Evolutionary conservation across 2,797 vertebrate genomes (phyloP).

Genomic region (Galago senegalensis): DNA sequence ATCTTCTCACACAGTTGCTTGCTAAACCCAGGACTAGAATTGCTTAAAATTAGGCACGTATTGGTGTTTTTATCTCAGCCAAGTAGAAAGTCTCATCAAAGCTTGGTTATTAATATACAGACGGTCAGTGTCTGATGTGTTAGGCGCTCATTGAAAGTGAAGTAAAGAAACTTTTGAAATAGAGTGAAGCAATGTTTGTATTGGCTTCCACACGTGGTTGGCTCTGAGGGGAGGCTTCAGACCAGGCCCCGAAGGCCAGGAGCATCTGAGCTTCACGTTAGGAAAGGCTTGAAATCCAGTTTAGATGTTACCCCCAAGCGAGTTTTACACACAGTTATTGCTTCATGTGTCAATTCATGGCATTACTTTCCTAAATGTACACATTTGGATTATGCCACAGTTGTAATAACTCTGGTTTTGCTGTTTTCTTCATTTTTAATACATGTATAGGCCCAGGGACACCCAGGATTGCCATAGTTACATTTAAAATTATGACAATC

Average conservation of each 20-base stretch:
- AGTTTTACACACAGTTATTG: neutral
- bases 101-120: neutral
- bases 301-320: neutral
- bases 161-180: neutral
- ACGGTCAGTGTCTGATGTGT: neutral
- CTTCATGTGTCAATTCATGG: neutral
- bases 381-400: neutral
- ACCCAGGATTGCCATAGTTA: neutral
- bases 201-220: neutral
- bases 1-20: neutral
- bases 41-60: neutral
- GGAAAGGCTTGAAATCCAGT: neutral
- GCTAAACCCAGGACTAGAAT: neutral
- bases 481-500: neutral
- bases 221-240: neutral
- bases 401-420: slow-evolving; percentile 1
- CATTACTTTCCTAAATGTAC: neutral
- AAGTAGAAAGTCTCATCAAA: neutral
- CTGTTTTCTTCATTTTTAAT: neutral
- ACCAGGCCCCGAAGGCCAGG: neutral
- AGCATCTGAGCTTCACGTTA: neutral
- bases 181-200: neutral
- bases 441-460: neutral
- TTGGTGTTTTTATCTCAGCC: neutral
- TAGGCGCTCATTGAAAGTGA: neutral